phyloP scores from a whole-genome alignment of 23 tunicate genomes.

The Aplidium turbinatum region DNA sequence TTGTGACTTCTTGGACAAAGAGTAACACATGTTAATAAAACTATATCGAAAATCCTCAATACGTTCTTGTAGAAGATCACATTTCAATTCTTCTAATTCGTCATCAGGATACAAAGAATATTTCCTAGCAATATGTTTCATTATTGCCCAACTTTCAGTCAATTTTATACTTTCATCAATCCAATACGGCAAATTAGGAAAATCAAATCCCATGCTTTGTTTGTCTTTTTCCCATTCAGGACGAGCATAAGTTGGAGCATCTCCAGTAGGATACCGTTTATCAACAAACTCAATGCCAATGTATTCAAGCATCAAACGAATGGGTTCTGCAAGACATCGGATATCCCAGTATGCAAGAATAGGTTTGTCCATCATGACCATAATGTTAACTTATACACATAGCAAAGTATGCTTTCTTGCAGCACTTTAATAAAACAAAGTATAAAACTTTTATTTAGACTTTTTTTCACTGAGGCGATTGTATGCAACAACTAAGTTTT shows the following conservation, averaged over 20 bases:
- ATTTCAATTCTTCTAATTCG: constrained; percentile 17
- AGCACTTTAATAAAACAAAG: no score
- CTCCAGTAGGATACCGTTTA: constrained; percentile 38
- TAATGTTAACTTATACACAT: no score
- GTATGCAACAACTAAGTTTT: no score
- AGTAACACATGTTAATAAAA: constrained; percentile 46
- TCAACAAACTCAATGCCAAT: constrained; percentile 39
- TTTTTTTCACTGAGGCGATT: no score
- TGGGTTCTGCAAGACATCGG: constrained; percentile 77
- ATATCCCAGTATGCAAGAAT: constrained; percentile 77
- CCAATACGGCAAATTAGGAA: constrained; percentile 83
- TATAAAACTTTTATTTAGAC: no score
- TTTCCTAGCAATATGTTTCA: constrained; percentile 65
- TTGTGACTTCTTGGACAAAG: no score
- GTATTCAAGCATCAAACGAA: constrained; percentile 63
- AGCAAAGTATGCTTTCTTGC: no score
- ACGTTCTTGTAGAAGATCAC: constrained; percentile 65
- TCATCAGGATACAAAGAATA: constrained; percentile 2
- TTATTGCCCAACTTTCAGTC: constrained; percentile 87
- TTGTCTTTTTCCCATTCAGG: constrained; percentile 64
- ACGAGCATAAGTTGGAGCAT: constrained; percentile 63
- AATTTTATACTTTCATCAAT: constrained; percentile 79
- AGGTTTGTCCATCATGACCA: constrained; percentile 25
- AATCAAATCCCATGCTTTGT: constrained; percentile 49
- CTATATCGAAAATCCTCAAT: constrained; percentile 48